A percentile compares a stretch with the other conserved stretches of the same genome.
These are phyloP conservation scores for Volucella inflata DNA, from an alignment of 2,888 invertebrate species.

Conservation along the genomic window DNA sequence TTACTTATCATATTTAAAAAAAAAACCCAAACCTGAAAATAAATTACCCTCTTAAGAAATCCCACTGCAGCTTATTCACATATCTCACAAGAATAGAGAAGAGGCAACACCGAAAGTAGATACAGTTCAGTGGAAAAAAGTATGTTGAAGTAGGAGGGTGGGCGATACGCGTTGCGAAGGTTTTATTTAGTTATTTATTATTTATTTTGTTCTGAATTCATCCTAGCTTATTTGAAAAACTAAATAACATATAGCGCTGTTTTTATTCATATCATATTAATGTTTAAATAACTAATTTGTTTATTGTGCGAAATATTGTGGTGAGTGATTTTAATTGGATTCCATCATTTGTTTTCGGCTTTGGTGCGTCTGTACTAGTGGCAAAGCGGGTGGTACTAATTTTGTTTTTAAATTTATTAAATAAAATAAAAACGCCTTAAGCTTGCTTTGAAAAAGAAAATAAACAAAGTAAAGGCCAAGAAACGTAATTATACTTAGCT, in stretches of 20 bases:
- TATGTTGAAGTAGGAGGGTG: constrained; percentile 45
- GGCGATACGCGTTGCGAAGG: constrained; percentile 22
- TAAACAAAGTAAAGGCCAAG: too few relatives aligned
- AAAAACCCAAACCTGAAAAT: not conserved
- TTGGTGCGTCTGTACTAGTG: constrained; percentile 11
- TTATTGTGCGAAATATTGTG: not conserved
- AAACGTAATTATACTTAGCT: constrained; percentile 27
- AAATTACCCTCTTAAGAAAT: constrained; percentile 10
- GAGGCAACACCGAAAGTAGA: not conserved
- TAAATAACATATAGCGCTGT: not conserved
- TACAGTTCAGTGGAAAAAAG: constrained; percentile 55
- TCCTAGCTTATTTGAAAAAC: not conserved
- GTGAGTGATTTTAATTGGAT: not conserved
- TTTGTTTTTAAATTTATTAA: not conserved
- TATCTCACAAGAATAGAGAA: not conserved
- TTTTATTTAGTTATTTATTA: constrained; percentile 53
- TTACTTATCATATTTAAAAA: not conserved
- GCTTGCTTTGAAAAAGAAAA: too few relatives aligned
- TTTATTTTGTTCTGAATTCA: constrained; percentile 31
- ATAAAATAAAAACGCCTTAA: not conserved
- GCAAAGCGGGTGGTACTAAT: constrained; percentile 6
- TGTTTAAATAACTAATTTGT: not conserved
- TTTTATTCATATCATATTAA: not conserved
- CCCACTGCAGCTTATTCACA: constrained; percentile 23
- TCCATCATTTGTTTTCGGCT: constrained; percentile 15